Evolutionary conservation across 2,888 invertebrate species (phyloP), one percentile per base, ranked within the genome.

Genomic region (Agonopterix subpropinquella): DNA sequence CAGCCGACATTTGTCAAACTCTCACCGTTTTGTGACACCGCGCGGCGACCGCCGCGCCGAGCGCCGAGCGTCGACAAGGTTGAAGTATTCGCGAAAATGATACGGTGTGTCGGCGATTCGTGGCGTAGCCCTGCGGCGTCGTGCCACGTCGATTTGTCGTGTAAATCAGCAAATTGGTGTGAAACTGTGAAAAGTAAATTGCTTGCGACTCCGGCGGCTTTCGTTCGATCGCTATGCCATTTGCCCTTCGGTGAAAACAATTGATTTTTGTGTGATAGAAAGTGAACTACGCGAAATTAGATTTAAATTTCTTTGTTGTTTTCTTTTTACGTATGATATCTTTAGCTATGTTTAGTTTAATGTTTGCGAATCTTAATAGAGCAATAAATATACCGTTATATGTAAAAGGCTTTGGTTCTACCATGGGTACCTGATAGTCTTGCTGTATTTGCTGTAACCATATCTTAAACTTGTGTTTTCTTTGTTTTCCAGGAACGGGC

Each of bases 151-250:
- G 57, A 70, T 73, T 75, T 73, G 71, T 75, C 70, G 67, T 67
- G 64, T 67, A 64, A 70, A 76, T 73, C 64, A 54, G 68, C 69
- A 73, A 73, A 79, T 73, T 66, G 70, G 68, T 73, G 76, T 73
- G 76, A 77, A 80, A 72, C 70, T 61, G 62, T 60, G 52, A 55
- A 62, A 57, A 57, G 65, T 59, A 66, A 70, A 62, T 65, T 57
- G 56, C 57, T 54, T 47, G 42, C 47, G 50, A 52, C 44, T 51
- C 50, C 13, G 45, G 15, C 47, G 47, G 58, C 66, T 70, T 70
- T 70, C 65, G 61, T 70, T 70, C 64, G 61, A 59, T 61, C 61
- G 50, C 51, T 55, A 46, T 52, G 55, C 55, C 50, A 48, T 47
- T 53, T 63, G 64, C 57, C 59, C 58, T 60, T 66, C 60, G 55